Base-by-base conservation (phyloP, 2,113 vertebrate genomes). In the Pygoscelis adeliae region DNA sequence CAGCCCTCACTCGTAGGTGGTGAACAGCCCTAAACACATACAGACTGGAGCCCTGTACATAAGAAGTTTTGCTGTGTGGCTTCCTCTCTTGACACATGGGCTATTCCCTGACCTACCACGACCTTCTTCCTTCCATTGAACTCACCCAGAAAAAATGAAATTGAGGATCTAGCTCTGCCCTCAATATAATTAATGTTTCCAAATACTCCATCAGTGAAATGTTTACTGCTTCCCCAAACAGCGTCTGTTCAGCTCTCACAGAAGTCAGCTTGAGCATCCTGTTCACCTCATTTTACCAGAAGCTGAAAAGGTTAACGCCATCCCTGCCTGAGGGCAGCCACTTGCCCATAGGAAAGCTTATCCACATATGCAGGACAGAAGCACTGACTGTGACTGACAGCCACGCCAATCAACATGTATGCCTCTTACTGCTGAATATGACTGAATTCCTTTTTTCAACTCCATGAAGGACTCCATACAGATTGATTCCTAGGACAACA, bases 331-430 rank as follows among this genome's bases (percentile, higher is more conserved):
- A 26, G 20, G 50, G 69, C 27, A 58, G 42, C 12, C 65, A 25
- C 27, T 40, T 27, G 26, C 40, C 15, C 5, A 4, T 2, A 20
- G 36, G 21, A 40, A 29, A 56, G 16, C 34, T 72, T 6, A 56
- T 9, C 19, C 30, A 44, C 3, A 0, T 2, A 12, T 0, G 29
- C 34, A 72, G 42, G 49, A 52, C 15, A 34, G 38, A 50, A 61
- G 36, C 26, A 25, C 56, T 0, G 11, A 40, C 11, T 0, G 2
- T 15, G 21, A 59, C n/a, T 4, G 69, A 59, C 29, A 32, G 40
- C 16, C 61, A 30, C 1, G 1, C 32, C 63, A 29, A 23, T 2
- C 26, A 14, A 50, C 42, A 44, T 1, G 5, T 17, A 15, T 5
- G 5, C 20, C 49, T 71, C 58, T 29, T 36, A 25, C 30, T 46